Evolutionary conservation across 2,888 invertebrate genomes (phyloP), one percentile per base, ranked within the genome.

Genomic region (Margaritifera margaritifera): DNA sequence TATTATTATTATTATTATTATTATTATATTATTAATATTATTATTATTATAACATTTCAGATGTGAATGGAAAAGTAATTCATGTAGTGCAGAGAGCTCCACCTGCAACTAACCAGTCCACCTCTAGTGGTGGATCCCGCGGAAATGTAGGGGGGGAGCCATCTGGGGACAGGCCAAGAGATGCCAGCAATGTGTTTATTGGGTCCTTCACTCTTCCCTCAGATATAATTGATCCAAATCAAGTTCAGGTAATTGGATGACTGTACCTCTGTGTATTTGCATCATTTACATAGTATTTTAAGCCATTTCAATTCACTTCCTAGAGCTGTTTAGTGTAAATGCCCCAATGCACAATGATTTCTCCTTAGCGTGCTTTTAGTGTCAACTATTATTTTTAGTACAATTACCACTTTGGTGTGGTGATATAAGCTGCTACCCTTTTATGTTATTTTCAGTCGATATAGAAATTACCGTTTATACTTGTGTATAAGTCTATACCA

Each of bases 1-100:
- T 51, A 54, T 55, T 60, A 24, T 55, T 24, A 62, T n/a, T n/a
- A n/a, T n/a, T n/a, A n/a, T n/a, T 51, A 54, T 55, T 60, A 24
- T 55, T 24, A 62, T n/a, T n/a, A n/a, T n/a, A 42, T 18, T 53
- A 27, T 20, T 8, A 55, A 19, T 53, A 55, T n/a, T 51, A 54
- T 55, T 60, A 24, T 55, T 24, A 62, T 55, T 60, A 24, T 55
- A 20, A 62, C 60, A 59, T 72, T 79, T 27, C 75, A 91, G 97
- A 95, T 91, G 94, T 97, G 31, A 92, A 95, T 88, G 96, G 96
- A 2, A 97, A 97, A 91, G 96, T 96, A 52, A 93, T 98, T 65
- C 98, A 98, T 89, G 92, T 98, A 87, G 97, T 97, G 24, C 94
- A 96, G 89, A 92, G 96, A 42, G 93, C 95, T 6, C 97, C 97